Conservation (phyloP, 2,797 vertebrate species). For the Lophotriccus pileatus region DNA sequence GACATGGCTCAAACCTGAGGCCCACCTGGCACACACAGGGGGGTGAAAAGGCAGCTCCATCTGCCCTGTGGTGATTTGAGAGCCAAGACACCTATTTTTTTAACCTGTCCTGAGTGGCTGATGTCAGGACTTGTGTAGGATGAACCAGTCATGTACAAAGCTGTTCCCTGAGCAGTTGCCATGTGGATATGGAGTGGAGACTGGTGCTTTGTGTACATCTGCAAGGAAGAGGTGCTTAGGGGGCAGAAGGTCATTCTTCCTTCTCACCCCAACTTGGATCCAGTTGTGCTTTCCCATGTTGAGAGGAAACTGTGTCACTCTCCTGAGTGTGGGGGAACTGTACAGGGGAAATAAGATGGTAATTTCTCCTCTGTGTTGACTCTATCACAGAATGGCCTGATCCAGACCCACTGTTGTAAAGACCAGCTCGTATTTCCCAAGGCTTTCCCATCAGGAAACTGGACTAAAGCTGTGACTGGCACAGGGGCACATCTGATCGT, state of each 20-base stretch:
- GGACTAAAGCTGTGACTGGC: background rate
- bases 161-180: background rate
- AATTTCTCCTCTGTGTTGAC: background rate
- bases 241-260: background rate
- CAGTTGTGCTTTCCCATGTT: background rate
- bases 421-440: background rate
- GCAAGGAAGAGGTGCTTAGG: background rate
- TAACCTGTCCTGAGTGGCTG: background rate
- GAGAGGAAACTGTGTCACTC: background rate
- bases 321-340: background rate
- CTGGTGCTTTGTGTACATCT: constrained; percentile 15
- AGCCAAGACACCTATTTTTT: background rate
- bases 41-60: background rate
- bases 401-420: background rate
- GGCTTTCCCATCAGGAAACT: background rate
- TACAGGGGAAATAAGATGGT: background rate
- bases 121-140: background rate
- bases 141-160: background rate
- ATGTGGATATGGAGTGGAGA: background rate
- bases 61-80: background rate
- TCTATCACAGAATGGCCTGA: background rate
- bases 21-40: background rate
- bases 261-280: background rate
- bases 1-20: fast-evolving
- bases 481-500: background rate